Evolutionary conservation across 2,113 vertebrate species (phyloP), one percentile per base, ranked within the genome.

Genomic region (Nesospiza acunhae): DNA sequence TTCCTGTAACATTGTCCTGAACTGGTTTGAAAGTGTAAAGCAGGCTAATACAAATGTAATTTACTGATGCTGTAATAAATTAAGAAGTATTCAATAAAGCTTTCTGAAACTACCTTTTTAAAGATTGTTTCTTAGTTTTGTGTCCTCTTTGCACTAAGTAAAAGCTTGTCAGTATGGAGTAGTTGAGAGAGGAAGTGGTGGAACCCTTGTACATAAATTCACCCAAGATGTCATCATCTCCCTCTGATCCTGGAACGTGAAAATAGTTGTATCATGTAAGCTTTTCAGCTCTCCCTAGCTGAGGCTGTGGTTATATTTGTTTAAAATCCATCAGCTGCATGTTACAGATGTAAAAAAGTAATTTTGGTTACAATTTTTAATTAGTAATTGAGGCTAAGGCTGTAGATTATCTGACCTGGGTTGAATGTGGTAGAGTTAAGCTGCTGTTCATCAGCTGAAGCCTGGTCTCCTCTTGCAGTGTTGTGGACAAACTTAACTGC

Each of bases 51-150:
- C 50, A 88, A 92, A 35, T 66, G 41, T 63, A 41, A 62, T 79
- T 74, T 55, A 84, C 42, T 53, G 53, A 66, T 89, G 28, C 20
- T 78, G 39, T 83, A 63, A 84, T 30, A 88, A 37, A 64, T 67
- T 39, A 35, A 37, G 2, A 95, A 84, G 16, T 28, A 84, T 42
- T 86, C 60, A 97, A 90, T 97, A 95, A 97, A 97, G 72, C 41
- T 78, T 90, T 81, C 63, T 87, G 72, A 67, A 95, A 66, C 9
- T 35, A 72, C 69, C 21, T 77, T 86, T 75, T 27, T 9, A 37
- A 90, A 86, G 18, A 63, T 20, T 59, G 33, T 58, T 68, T 76
- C 31, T 16, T 66, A 15, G 12, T 62, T 93, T 31, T 86, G 14
- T 74, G 17, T 39, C n/a, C 23, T 83, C 46, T 81, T 63, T n/a